These are phyloP conservation scores for Apotomis betuletana DNA, from an alignment of 2,888 invertebrate species.

Conservation along the genomic window DNA sequence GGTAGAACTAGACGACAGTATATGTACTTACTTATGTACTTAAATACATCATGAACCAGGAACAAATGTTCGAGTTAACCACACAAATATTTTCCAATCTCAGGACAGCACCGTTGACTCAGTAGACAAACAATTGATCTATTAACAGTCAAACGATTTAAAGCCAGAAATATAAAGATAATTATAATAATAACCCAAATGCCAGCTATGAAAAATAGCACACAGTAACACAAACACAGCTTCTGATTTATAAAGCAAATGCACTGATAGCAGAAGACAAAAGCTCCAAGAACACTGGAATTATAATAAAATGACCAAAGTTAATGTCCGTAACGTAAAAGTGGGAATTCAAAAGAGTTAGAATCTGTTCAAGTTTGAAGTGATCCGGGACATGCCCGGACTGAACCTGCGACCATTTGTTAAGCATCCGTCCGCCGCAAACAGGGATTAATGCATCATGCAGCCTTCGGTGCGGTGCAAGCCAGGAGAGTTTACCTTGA, in stretches of 20 bases:
- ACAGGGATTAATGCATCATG: constrained; percentile 82
- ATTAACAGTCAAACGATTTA: too few relatives aligned
- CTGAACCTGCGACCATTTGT: constrained; percentile 76
- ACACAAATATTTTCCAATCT: too few relatives aligned
- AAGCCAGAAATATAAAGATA: too few relatives aligned
- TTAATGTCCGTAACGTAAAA: constrained; percentile 8
- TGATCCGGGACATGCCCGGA: constrained; percentile 52
- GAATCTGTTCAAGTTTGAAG: constrained; percentile 29
- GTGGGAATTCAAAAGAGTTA: constrained; percentile 19
- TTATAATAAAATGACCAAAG: constrained; percentile 3
- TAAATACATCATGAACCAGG: too few relatives aligned
- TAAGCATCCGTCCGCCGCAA: constrained; percentile 71
- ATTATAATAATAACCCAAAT: too few relatives aligned
- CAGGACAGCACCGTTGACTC: too few relatives aligned
- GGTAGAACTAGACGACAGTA: too few relatives aligned
- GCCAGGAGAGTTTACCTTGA: constrained; percentile 23
- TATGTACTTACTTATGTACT: too few relatives aligned
- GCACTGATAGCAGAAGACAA: neutral
- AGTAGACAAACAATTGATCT: too few relatives aligned
- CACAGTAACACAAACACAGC: neutral
- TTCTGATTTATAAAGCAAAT: neutral
- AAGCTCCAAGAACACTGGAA: neutral
- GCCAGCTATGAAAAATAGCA: too few relatives aligned
- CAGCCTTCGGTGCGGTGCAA: constrained; percentile 51
- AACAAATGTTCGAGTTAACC: too few relatives aligned